phyloP scores from a whole-genome alignment of 2,113 vertebrate genomes.

The Cephalopterus ornatus region DNA sequence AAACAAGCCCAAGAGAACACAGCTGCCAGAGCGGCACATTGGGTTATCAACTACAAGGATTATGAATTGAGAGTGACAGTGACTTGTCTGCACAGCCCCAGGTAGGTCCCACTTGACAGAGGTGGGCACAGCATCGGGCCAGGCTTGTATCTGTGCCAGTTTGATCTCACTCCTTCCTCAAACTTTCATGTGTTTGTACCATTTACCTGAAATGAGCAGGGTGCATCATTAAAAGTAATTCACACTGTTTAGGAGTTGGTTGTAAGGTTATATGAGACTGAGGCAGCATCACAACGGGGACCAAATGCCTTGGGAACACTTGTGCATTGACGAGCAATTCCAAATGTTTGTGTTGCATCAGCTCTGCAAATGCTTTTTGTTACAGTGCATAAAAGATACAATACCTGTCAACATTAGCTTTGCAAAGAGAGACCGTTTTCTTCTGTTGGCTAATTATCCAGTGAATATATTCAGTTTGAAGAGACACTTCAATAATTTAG shows the following conservation, averaged over 20 bases:
- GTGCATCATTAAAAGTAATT: not conserved
- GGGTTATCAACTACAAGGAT: rapidly evolving
- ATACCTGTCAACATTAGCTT: not conserved
- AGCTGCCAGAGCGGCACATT: rapidly evolving
- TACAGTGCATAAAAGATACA: not conserved
- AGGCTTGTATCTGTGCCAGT: not conserved
- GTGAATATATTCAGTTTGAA: constrained; percentile 24
- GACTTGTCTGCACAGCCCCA: not conserved
- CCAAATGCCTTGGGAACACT: not conserved
- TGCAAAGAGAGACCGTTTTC: constrained; percentile 43
- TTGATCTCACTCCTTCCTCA: not conserved
- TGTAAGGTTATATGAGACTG: not conserved
- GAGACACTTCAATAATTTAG: constrained; percentile 62
- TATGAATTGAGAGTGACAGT: rapidly evolving
- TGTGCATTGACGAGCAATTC: not conserved
- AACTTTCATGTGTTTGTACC: not conserved
- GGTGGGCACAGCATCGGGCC: not conserved
- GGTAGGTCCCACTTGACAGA: rapidly evolving
- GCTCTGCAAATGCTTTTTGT: constrained; percentile 44
- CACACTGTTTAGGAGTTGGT: not conserved
- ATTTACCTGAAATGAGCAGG: not conserved
- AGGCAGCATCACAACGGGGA: not conserved
- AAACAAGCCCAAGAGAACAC: not conserved
- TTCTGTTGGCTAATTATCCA: constrained; percentile 59
- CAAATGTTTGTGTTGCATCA: constrained; percentile 25